These are phyloP conservation scores for Ptilorrhoa leucosticta DNA, from an alignment of 2,113 vertebrate genomes.

Conservation along the genomic window DNA sequence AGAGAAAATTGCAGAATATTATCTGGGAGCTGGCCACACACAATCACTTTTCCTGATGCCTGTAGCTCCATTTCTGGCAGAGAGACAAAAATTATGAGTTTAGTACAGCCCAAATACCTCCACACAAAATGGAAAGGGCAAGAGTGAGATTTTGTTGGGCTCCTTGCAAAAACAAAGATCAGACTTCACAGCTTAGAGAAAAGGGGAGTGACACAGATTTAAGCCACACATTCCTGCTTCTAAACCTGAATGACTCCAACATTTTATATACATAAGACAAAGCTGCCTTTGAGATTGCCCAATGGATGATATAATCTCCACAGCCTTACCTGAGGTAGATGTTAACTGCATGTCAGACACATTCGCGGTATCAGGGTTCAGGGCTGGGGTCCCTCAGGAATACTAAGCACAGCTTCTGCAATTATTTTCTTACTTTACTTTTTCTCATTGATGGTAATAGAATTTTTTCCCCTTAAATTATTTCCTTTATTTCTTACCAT, in stretches of 20 bases:
- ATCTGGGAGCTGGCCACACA: background rate
- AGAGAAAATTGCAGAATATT: background rate
- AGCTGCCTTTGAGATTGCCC: background rate
- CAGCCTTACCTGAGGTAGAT: background rate
- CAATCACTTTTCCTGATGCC: background rate
- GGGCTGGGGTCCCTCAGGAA: background rate
- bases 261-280: background rate
- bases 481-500: background rate
- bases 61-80: background rate
- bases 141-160: background rate
- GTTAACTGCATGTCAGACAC: fast-evolving
- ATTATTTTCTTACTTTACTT: background rate
- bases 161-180: background rate
- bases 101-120: background rate
- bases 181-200: background rate
- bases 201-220: background rate
- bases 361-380: background rate
- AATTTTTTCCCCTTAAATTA: background rate
- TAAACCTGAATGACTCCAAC: background rate
- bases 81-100: background rate
- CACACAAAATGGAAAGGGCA: background rate
- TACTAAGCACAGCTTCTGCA: background rate
- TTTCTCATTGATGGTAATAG: background rate
- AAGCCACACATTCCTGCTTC: background rate
- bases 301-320: background rate